Evolutionary conservation across 2,797 vertebrate species (phyloP).

Genomic region (Numenius phaeopus): DNA sequence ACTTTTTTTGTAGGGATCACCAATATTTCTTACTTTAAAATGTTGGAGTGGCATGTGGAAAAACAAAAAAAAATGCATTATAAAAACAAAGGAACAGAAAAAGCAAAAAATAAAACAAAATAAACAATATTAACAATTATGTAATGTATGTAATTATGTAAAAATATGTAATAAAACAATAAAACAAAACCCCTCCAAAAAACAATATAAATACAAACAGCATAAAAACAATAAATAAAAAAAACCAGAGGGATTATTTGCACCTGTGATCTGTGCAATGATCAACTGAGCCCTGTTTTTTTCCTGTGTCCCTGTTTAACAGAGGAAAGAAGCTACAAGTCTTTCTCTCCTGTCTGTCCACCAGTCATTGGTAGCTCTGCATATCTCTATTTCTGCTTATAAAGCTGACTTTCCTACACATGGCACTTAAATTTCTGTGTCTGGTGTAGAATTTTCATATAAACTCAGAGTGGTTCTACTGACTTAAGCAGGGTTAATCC

Average conservation of each 20-base stretch:
- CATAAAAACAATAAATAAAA: background rate
- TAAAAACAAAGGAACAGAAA: too few relatives aligned
- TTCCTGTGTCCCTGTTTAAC: background rate
- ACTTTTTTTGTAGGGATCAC: background rate
- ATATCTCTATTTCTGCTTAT: background rate
- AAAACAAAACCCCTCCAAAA: too few relatives aligned
- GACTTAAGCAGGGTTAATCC: background rate
- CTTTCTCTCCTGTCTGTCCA: background rate
- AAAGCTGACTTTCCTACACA: background rate
- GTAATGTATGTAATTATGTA: too few relatives aligned
- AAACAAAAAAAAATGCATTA: fast-evolving
- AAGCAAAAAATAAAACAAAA: too few relatives aligned
- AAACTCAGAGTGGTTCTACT: background rate
- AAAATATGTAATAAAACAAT: too few relatives aligned
- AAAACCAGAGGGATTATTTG: fast-evolving
- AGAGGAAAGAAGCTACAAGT: fast-evolving
- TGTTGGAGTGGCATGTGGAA: background rate
- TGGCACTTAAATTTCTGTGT: background rate
- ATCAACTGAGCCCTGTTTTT: background rate
- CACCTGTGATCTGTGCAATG: background rate
- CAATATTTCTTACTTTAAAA: background rate
- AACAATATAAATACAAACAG: too few relatives aligned
- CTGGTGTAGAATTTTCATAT: background rate
- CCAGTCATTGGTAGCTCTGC: background rate
- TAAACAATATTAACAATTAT: too few relatives aligned